Evolutionary conservation across 2,888 invertebrate genomes (phyloP).

Genomic region (Bedellia somnulentella): DNA sequence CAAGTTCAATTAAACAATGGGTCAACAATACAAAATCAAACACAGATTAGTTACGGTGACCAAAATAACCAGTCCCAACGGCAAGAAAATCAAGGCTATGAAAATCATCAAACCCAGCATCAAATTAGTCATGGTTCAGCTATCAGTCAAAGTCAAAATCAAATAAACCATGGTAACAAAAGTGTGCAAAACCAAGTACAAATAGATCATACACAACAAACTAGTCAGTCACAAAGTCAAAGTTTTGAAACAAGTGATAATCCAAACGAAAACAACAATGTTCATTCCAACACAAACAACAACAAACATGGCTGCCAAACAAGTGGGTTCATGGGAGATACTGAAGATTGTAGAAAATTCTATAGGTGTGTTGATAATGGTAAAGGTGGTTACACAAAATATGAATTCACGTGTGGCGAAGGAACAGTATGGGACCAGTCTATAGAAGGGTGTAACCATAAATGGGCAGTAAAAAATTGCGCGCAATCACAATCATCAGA

Average conservation of each 20-base stretch:
- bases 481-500: conserved; percentile 1
- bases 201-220: conserved; percentile 23
- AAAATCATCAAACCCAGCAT: conserved; percentile 22
- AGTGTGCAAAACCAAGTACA: conserved; percentile 27
- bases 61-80: conserved; percentile 11
- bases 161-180: conserved; percentile 22
- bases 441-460: conserved; percentile 57
- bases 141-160: conserved; percentile 24
- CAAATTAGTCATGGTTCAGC: conserved; percentile 22
- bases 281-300: no score
- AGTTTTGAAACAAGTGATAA: conserved; percentile 12
- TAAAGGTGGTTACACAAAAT: conserved; percentile 34
- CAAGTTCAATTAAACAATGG: conserved; percentile 25
- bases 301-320: background rate
- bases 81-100: conserved; percentile 5
- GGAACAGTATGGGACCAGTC: conserved; percentile 63
- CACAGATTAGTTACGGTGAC: conserved; percentile 24
- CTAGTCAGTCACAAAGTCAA: conserved; percentile 25
- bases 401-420: conserved; percentile 55
- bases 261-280: background rate
- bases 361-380: conserved; percentile 54
- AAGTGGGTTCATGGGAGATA: conserved; percentile 65
- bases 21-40: conserved; percentile 22
- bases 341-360: conserved; percentile 59
- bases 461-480: conserved; percentile 24